Percentiles rank a stretch among this genome's conserved stretches.
These are phyloP conservation scores for Batillaria attramentaria DNA, from an alignment of 1,140 invertebrate species.

Conservation along the genomic window DNA sequence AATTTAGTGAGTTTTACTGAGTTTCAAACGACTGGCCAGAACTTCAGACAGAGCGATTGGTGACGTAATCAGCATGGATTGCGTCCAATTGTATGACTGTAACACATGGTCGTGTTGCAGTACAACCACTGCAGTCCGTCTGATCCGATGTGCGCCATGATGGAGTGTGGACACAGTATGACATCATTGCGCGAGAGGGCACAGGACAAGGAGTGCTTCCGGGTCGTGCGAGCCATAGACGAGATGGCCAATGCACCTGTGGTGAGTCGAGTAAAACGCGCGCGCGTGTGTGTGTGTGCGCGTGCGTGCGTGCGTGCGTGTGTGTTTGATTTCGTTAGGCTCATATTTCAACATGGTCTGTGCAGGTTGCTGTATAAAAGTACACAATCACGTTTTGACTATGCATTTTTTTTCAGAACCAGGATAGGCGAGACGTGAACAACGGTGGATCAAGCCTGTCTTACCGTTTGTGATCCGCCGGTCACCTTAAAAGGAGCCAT, in stretches of 20 bases:
- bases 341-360: no score
- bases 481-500: not conserved
- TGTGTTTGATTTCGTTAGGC: not conserved
- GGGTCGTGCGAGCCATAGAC: not conserved
- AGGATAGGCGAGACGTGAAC: slow-evolving; percentile 11
- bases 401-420: not conserved
- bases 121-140: not conserved
- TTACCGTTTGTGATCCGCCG: not conserved
- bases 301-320: slow-evolving; percentile 6
- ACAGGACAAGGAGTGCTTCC: slow-evolving; percentile 15
- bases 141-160: slow-evolving; percentile 23
- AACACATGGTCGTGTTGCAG: no score
- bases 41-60: no score
- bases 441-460: not conserved
- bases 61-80: no score
- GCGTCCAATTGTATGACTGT: no score
- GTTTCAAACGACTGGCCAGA: not conserved
- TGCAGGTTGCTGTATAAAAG: no score
- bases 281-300: not conserved
- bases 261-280: not conserved
- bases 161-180: slow-evolving; percentile 15
- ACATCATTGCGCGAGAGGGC: slow-evolving; percentile 18
- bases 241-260: slow-evolving; percentile 11
- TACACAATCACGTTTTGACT: no score
- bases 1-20: not conserved